phyloP scores from a whole-genome alignment of 2,113 vertebrate genomes.

The Peromyscus maniculatus region DNA sequence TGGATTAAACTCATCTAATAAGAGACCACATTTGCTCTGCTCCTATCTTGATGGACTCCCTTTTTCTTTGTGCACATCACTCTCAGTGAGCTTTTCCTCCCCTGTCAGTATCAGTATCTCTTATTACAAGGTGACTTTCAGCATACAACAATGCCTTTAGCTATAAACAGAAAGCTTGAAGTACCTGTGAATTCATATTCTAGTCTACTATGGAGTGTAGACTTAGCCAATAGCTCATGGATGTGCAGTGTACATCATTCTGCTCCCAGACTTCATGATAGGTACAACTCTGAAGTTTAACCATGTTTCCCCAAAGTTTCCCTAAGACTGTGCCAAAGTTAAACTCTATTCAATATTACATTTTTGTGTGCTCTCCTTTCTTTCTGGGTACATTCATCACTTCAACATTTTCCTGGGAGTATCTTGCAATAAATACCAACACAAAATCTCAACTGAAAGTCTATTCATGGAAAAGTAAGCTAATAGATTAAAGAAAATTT shows the following conservation, averaged over 20 bases:
- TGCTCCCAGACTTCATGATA: background rate
- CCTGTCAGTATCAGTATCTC: background rate
- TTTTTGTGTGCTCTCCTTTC: background rate
- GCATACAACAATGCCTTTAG: background rate
- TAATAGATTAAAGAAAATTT: background rate
- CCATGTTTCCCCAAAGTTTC: fast-evolving
- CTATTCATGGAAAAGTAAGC: background rate
- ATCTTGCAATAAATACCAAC: background rate
- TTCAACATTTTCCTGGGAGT: background rate
- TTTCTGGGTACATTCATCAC: background rate
- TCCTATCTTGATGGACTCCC: background rate
- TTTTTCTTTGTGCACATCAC: background rate
- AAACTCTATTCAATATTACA: background rate
- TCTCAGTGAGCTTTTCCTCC: background rate
- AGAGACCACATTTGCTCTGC: background rate
- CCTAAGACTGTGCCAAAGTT: background rate
- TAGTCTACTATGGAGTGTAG: fast-evolving
- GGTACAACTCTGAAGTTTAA: background rate
- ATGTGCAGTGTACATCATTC: background rate
- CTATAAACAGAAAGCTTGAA: background rate
- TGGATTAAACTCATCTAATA: background rate
- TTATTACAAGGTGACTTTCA: background rate
- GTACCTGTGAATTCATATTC: background rate
- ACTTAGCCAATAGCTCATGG: background rate
- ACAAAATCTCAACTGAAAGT: constrained; percentile 18